These are phyloP conservation scores for Alethe diademata DNA, from an alignment of 2,113 vertebrate species.

Conservation along the genomic window DNA sequence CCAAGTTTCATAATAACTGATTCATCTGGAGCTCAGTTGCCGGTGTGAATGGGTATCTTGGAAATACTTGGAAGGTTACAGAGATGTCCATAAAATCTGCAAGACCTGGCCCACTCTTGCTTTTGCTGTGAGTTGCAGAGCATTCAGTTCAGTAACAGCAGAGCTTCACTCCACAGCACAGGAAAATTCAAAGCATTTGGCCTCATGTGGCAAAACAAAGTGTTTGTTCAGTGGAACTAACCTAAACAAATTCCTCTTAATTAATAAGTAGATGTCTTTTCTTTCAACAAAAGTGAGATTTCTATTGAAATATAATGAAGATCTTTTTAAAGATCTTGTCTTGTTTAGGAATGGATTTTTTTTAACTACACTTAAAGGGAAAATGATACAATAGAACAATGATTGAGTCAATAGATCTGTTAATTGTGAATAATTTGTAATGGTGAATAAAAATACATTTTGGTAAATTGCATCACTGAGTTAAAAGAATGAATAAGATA, in stretches of 20 bases:
- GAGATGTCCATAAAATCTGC: background rate
- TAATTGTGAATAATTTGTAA: background rate
- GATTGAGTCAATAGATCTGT: background rate
- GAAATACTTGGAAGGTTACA: background rate
- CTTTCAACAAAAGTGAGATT: background rate
- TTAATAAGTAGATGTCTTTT: conserved; percentile 33
- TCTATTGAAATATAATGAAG: background rate
- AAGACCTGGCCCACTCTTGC: background rate
- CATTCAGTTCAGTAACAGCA: background rate
- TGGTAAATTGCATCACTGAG: background rate
- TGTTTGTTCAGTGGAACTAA: conserved; percentile 27
- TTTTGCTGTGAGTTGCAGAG: background rate
- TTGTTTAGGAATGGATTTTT: background rate
- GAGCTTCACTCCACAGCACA: background rate
- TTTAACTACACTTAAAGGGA: background rate
- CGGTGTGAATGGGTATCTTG: background rate
- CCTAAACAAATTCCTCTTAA: conserved; percentile 14
- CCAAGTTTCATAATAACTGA: background rate
- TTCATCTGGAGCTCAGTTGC: background rate
- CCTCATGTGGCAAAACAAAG: conserved; percentile 2
- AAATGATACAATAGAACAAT: background rate
- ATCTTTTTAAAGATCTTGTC: background rate
- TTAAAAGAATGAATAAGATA: background rate
- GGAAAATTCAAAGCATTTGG: conserved; percentile 40
- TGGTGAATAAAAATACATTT: background rate